phyloP scores from a whole-genome alignment of 2,888 invertebrate genomes.

The Tridacna crocea region DNA sequence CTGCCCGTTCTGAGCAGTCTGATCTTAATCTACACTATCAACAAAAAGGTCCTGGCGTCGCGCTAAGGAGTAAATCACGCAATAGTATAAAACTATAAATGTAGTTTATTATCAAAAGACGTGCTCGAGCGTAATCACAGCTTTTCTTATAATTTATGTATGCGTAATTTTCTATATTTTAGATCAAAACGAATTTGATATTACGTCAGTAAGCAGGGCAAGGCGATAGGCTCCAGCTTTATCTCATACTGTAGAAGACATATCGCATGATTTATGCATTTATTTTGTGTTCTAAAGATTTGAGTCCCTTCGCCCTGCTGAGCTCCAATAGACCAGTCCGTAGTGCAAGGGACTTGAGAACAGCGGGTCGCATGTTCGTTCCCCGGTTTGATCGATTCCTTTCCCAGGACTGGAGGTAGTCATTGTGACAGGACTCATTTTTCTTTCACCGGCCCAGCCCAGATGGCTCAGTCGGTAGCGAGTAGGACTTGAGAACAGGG shows the following conservation, averaged over 20 bases:
- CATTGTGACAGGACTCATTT: no score
- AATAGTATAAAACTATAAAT: slow-evolving; percentile 24
- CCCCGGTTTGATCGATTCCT: no score
- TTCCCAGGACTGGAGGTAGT: no score
- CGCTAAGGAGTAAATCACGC: slow-evolving; percentile 7
- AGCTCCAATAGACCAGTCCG: no score
- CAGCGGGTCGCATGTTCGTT: no score
- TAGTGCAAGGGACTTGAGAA: no score
- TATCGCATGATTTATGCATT: slow-evolving; percentile 47
- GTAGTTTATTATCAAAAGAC: slow-evolving; percentile 34
- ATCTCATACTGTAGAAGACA: slow-evolving; percentile 16
- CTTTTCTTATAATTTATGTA: slow-evolving; percentile 36
- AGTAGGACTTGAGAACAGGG: no score
- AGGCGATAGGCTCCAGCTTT: slow-evolving; percentile 26
- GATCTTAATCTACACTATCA: no score
- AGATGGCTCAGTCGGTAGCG: no score
- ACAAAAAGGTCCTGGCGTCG: no score
- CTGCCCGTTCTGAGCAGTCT: no score
- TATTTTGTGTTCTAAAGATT: slow-evolving; percentile 25
- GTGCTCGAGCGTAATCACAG: slow-evolving; percentile 3
- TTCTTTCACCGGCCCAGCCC: no score
- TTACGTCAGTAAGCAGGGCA: slow-evolving; percentile 22
- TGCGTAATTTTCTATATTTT: slow-evolving; percentile 37
- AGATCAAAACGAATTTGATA: slow-evolving; percentile 35
- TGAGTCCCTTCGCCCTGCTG: background rate